Evolutionary conservation across 2,113 vertebrate species (phyloP), one percentile per base, ranked within the genome.

Genomic region (Syngnathus typhle): DNA sequence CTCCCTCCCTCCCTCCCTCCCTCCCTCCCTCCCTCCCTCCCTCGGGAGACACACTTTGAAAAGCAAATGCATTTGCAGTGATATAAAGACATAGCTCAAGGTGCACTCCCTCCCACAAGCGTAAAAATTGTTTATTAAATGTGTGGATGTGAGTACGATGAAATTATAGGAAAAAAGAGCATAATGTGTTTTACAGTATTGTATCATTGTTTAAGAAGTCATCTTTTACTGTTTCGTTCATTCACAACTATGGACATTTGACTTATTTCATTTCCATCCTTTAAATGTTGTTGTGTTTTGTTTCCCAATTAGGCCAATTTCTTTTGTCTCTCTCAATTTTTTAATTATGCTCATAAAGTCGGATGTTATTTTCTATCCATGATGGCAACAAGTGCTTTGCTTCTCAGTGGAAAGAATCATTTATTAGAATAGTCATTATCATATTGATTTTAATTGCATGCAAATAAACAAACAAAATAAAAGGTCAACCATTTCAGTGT

Each of bases 31-130:
- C 27, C 27, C 1, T 38, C 36, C 36, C 77, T 79, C 84, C 78
- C 69, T 7, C 0, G 69, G 47, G 79, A 75, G 74, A 62, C 7
- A 47, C 61, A 67, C 72, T 76, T 68, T 79, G 67, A 46, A 76
- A 78, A 68, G 72, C 81, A 67, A 79, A 81, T 76, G 77, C 77
- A 49, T 74, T 85, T 49, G 68, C 65, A 37, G 65, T 77, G 78
- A 73, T 78, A 81, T 73, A 74, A 73, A 84, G 71, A 83, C 63
- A 65, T 77, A 75, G 74, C 79, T 78, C 46, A 23, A 74, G 72
- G 70, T 82, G 54, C 36, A 70, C 67, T 52, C 54, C 68, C 68
- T 72, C 64, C 60, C 63, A 68, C 64, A 60, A 32, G 19, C 19
- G 46, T 21, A 32, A 69, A 69, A 78, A 65, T 59, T 41, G 6